These are phyloP conservation scores for Vesta saturnalis DNA, from an alignment of 2,888 invertebrate genomes.

Conservation along the genomic window DNA sequence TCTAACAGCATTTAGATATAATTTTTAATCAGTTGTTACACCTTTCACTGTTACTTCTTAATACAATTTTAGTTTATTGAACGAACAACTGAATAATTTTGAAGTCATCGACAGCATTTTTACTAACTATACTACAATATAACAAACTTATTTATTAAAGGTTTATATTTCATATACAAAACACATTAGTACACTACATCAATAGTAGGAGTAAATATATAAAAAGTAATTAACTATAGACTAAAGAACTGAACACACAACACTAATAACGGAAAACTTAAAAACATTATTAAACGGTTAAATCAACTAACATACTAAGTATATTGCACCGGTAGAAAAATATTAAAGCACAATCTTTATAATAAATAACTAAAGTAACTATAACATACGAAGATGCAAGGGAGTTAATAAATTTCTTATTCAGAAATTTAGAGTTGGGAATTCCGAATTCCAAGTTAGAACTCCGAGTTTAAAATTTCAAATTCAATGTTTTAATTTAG, in stretches of 20 bases:
- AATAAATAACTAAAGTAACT: not conserved
- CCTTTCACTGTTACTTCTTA: too few relatives aligned
- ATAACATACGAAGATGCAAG: not conserved
- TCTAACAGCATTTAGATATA: too few relatives aligned
- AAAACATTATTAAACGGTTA: slow-evolving; percentile 15
- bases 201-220: slow-evolving; percentile 31
- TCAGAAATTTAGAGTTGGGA: too few relatives aligned
- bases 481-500: too few relatives aligned
- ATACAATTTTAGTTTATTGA: too few relatives aligned
- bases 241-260: slow-evolving; percentile 6
- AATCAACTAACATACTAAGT: slow-evolving; percentile 15
- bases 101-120: not conserved
- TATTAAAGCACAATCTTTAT: not conserved
- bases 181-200: slow-evolving; percentile 29
- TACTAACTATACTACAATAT: not conserved
- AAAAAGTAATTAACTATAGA: slow-evolving; percentile 21
- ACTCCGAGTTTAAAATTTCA: too few relatives aligned
- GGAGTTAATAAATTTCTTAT: not conserved
- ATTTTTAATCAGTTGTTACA: too few relatives aligned
- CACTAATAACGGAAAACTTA: slow-evolving; percentile 1
- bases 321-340: slow-evolving; percentile 26
- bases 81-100: too few relatives aligned
- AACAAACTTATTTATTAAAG: slow-evolving; percentile 10
- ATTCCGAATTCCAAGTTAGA: too few relatives aligned
- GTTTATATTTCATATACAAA: slow-evolving; percentile 28